Evolutionary conservation across 2,797 vertebrate genomes (phyloP), one percentile per base, ranked within the genome.

Genomic region (Hirundo rustica): DNA sequence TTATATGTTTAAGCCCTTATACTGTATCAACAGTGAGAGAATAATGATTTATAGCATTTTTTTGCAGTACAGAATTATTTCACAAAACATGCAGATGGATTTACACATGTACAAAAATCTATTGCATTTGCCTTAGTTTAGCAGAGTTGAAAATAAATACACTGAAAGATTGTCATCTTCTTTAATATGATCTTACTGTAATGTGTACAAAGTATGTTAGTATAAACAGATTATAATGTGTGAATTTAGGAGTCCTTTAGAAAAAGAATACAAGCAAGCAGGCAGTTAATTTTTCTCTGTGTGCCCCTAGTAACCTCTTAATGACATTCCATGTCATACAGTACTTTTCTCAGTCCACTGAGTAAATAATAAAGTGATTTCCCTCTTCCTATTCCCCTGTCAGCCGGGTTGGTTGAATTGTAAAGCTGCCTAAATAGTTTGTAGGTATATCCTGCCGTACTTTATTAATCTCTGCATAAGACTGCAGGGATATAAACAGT

Each of bases 301-400:
- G 6, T 76, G 29, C 85, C 45, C 66, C 45, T 71, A 14, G 36
- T 82, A 65, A 81, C 55, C 30, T 62, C 34, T 61, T 72, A 85
- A 58, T 68, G 53, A 44, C 40, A n/a, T 77, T 92, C 30, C n/a
- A 44, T 82, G n/a, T 66, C 78, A 44, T 61, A n/a, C 16, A 45
- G 36, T 65, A 17, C 44, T 58, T 86, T 91, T 76, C 81, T 85
- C 67, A 72, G 62, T 81, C 51, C 66, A 80, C 26, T 38, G 66
- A 71, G 22, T 68, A 70, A 92, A 73, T 76, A 92, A 75, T 79
- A 75, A 86, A 84, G 62, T 76, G 48, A 54, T 80, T 93, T 80
- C 19, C 47, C 72, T n/a, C 15, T 89, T 92, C 61, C 30, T 88
- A 48, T 93, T 93, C 51, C 48, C 23, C n/a, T 84, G 44, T 91